Conservation (phyloP, 2,113 vertebrate genomes). For the Lanius ludovicianus region DNA sequence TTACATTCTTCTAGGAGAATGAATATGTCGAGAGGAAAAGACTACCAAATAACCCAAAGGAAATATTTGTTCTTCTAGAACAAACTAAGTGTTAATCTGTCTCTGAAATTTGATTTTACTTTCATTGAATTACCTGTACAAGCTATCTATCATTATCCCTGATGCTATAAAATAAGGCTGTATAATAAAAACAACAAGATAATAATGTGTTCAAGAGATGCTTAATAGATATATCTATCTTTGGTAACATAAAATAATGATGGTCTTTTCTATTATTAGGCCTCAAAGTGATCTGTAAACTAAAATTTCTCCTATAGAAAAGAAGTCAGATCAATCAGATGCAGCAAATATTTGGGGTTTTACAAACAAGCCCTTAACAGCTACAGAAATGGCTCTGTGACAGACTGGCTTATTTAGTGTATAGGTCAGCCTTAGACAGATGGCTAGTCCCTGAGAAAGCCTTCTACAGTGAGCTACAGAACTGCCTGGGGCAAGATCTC, state of each 20-base stretch:
- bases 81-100: background rate
- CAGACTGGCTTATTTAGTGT: background rate
- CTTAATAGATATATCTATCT: background rate
- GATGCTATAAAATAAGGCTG: background rate
- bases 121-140: background rate
- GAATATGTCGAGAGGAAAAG: background rate
- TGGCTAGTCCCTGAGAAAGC: conserved; percentile 40
- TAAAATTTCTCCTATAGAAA: background rate
- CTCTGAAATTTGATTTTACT: background rate
- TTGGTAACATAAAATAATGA: background rate
- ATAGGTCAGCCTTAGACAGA: conserved; percentile 44
- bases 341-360: background rate
- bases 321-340: background rate
- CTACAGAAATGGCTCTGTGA: background rate
- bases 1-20: background rate
- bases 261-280: background rate
- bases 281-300: background rate
- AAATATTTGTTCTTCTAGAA: background rate
- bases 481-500: conserved; percentile 29
- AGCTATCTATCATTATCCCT: background rate
- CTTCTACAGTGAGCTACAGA: background rate
- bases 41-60: background rate
- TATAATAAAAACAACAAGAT: background rate
- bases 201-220: background rate
- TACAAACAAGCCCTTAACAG: background rate